Evolutionary conservation across 2,797 vertebrate genomes (phyloP).

Genomic region (Eulemur coronatus): DNA sequence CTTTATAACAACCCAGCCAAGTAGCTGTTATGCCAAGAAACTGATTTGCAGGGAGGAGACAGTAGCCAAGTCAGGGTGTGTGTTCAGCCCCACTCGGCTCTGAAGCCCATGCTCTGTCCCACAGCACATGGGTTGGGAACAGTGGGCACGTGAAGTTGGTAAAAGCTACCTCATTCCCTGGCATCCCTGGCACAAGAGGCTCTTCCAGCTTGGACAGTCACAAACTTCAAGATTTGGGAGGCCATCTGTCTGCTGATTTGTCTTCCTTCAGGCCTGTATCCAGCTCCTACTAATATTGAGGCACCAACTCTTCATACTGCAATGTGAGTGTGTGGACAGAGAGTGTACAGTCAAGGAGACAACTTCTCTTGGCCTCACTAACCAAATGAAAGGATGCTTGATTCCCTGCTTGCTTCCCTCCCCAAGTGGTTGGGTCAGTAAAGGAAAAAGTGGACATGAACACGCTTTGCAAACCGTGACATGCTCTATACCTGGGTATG

Average conservation of each 20-base stretch:
- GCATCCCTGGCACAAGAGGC: neutral
- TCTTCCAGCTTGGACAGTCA: neutral
- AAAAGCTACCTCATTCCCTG: neutral
- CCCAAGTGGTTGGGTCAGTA: neutral
- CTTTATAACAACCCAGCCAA: conserved; percentile 30
- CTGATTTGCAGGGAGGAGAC: neutral
- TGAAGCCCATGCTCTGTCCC: neutral
- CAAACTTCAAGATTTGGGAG: neutral
- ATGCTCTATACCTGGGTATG: neutral
- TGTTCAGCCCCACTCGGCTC: neutral
- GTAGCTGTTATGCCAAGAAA: conserved; percentile 49
- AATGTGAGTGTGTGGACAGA: neutral
- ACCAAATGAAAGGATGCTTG: neutral
- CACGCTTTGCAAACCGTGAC: neutral
- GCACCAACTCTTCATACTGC: neutral
- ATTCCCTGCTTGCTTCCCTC: neutral
- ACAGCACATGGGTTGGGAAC: neutral
- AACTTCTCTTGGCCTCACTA: neutral
- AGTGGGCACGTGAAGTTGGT: neutral
- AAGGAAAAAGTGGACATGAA: neutral
- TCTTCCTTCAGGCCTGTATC: neutral
- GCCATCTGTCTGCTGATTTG: neutral
- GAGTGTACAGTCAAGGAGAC: neutral
- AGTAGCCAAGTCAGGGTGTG: neutral
- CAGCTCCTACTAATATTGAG: neutral